Percentiles rank a stretch among this genome's conserved stretches.
These are phyloP conservation scores for Oreohelix idahoensis DNA, from an alignment of 1,140 invertebrate genomes.

Conservation along the genomic window DNA sequence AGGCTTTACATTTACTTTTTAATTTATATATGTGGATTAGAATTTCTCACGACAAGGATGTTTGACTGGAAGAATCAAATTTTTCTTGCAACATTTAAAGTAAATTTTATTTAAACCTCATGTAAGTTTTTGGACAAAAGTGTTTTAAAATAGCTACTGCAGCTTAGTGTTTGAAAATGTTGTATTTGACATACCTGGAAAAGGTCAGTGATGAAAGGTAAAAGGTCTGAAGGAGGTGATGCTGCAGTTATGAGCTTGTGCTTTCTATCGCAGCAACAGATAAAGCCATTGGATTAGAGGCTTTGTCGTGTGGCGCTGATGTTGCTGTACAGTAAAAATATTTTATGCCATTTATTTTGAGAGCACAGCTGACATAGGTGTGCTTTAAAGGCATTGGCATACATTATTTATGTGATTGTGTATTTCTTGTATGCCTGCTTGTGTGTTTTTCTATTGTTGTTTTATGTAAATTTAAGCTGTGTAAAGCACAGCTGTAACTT, in stretches of 20 bases:
- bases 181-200: too few species aligned
- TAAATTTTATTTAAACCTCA: too few species aligned
- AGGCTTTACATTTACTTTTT: too few species aligned
- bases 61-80: too few species aligned
- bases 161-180: too few species aligned
- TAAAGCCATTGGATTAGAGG: not conserved
- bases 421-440: too few species aligned
- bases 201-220: constrained; percentile 46
- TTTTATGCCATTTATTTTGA: not conserved
- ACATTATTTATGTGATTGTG: not conserved
- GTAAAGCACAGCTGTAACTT: not conserved
- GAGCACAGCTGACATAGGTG: not conserved
- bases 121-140: too few species aligned
- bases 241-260: not conserved
- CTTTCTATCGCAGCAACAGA: not conserved
- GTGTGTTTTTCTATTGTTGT: not conserved
- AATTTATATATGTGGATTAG: too few species aligned
- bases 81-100: too few species aligned
- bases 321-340: not conserved
- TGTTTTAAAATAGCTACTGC: too few species aligned
- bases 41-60: too few species aligned
- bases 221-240: constrained; percentile 40
- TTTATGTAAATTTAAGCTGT: not conserved
- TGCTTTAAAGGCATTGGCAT: constrained; percentile 1
- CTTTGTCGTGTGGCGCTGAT: not conserved